Percentiles rank a stretch among this genome's conserved stretches.
Evolutionary conservation across 2,113 vertebrate genomes (phyloP).

Genomic region (Lipotes vexillifer): DNA sequence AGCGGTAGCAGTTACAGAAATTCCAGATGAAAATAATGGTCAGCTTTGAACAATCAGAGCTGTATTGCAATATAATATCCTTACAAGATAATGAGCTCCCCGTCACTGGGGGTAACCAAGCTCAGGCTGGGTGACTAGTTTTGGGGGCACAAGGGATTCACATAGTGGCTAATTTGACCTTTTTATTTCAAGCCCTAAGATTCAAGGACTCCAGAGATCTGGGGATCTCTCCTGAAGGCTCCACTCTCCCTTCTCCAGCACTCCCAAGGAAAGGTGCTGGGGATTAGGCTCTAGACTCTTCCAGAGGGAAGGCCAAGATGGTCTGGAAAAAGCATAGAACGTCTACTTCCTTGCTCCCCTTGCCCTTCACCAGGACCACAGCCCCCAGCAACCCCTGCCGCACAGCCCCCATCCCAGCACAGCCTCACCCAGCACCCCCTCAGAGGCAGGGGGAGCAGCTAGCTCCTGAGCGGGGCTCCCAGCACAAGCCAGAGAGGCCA

Average conservation of each 20-base stretch:
- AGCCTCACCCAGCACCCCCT: background rate
- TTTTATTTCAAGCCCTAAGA: background rate
- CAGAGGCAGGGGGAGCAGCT: background rate
- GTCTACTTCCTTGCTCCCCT: background rate
- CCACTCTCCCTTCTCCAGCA: background rate
- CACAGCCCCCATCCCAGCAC: background rate
- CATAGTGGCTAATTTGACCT: background rate
- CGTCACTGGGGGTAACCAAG: background rate
- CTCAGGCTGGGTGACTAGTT: background rate
- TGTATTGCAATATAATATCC: background rate
- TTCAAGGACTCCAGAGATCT: background rate
- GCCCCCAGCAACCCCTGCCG: background rate
- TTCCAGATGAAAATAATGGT: background rate
- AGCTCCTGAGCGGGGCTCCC: background rate
- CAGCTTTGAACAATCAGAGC: background rate
- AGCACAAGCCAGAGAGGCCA: background rate
- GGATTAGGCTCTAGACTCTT: background rate
- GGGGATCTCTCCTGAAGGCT: background rate
- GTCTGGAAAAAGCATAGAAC: background rate
- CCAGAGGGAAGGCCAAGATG: background rate
- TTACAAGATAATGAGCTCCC: background rate
- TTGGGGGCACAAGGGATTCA: background rate
- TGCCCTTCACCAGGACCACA: background rate
- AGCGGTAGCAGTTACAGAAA: background rate
- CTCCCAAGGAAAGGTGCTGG: background rate